A percentile compares a stretch with the other conserved stretches of the same genome.
Conservation (phyloP, 1,140 invertebrate species). For the Leptoteleia sp. region DNA sequence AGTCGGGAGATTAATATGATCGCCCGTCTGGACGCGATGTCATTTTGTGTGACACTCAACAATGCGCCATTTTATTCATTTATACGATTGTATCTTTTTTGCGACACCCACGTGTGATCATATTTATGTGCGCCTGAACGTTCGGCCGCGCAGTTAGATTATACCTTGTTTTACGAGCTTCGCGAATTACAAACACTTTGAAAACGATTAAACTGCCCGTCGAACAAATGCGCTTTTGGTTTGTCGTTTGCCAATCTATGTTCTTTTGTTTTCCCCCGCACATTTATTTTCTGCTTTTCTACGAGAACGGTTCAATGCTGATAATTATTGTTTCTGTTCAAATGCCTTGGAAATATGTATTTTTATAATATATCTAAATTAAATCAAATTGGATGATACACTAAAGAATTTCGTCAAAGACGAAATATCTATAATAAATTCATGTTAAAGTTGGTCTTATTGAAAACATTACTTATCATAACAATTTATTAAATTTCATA, state of each 20-base stretch:
- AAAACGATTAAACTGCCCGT: constrained; percentile 40
- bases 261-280: constrained; percentile 20
- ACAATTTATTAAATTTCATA: too few relatives aligned
- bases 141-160: constrained; percentile 34
- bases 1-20: constrained; percentile 48
- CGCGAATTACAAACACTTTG: constrained; percentile 51
- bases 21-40: constrained; percentile 39
- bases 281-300: constrained; percentile 18
- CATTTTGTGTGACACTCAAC: constrained; percentile 23
- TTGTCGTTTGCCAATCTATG: constrained; percentile 32
- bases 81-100: constrained; percentile 53
- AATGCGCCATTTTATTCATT: constrained; percentile 47
- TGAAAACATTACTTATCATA: too few relatives aligned
- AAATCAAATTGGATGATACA: too few relatives aligned
- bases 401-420: too few relatives aligned
- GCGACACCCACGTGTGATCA: constrained; percentile 1
- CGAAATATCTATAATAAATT: too few relatives aligned
- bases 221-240: constrained; percentile 35
- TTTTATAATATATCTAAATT: too few relatives aligned
- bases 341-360: too few relatives aligned
- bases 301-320: too few relatives aligned
- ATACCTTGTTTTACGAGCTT: constrained; percentile 53
- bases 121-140: constrained; percentile 45
- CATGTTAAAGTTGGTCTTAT: too few relatives aligned
- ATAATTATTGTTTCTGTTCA: too few relatives aligned